A percentile compares a stretch with the other conserved stretches of the same genome.
Evolutionary conservation across 2,113 vertebrate genomes (phyloP).

Genomic region (Corythaixoides concolor): DNA sequence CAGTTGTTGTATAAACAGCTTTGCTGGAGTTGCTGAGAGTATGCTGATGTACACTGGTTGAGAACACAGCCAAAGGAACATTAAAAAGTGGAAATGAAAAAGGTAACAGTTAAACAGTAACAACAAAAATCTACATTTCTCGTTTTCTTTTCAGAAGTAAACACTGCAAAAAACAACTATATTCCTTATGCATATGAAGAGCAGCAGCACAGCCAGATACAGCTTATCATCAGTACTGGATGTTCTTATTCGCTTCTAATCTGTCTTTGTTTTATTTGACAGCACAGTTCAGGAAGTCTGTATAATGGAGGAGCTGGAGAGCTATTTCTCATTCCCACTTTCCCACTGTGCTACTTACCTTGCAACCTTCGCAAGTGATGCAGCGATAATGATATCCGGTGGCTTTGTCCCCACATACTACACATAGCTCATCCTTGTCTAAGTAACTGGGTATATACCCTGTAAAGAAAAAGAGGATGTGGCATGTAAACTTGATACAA

Average conservation of each 20-base stretch:
- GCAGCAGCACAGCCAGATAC: background rate
- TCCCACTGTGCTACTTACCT: slow-evolving; percentile 78
- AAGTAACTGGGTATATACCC: slow-evolving; percentile 99
- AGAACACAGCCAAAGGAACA: background rate
- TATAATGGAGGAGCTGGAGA: slow-evolving; percentile 2
- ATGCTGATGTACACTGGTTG: background rate
- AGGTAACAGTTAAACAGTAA: background rate
- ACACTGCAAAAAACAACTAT: background rate
- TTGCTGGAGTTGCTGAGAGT: background rate
- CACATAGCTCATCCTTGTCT: slow-evolving; percentile 98
- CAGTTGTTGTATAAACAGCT: slow-evolving; percentile 31
- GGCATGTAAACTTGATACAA: background rate
- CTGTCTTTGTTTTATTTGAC: background rate
- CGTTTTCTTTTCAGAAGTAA: slow-evolving; percentile 5
- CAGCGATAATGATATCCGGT: slow-evolving; percentile 99
- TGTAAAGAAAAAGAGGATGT: slow-evolving; percentile 65
- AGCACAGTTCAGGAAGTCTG: background rate
- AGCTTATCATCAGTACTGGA: background rate
- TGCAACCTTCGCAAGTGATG: slow-evolving; percentile 98
- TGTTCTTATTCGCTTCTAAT: slow-evolving; percentile 17
- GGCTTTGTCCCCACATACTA: slow-evolving; percentile 98
- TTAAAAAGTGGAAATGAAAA: background rate
- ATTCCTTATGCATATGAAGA: slow-evolving; percentile 24
- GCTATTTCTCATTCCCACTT: slow-evolving; percentile 31
- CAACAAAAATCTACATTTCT: background rate